Conservation (phyloP, 2,888 invertebrate species). For the Archips crataeganus region DNA sequence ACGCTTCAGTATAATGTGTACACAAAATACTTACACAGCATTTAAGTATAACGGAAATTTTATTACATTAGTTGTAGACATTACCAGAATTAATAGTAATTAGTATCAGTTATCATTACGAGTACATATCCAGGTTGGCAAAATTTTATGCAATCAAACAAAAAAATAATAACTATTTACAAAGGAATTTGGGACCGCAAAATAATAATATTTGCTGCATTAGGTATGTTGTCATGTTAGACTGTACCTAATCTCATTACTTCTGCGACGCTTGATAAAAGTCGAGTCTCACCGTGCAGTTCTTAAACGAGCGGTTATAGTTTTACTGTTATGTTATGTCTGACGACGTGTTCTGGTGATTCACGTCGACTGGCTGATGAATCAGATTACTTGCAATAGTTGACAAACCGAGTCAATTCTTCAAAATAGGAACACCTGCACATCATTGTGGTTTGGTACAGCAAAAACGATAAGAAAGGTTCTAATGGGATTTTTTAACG, state of each 20-base stretch:
- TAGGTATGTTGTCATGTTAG: too few species aligned
- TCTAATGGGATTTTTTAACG: conserved; percentile 25
- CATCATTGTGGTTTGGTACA: neutral
- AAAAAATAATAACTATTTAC: too few species aligned
- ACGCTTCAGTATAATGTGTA: neutral
- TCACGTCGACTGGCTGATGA: conserved; percentile 17
- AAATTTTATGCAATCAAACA: too few species aligned
- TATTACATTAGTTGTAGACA: too few species aligned
- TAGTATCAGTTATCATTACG: too few species aligned
- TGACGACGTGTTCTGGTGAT: conserved; percentile 4
- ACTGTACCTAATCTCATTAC: neutral
- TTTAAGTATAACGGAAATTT: too few species aligned
- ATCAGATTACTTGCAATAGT: conserved; percentile 15
- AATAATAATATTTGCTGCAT: too few species aligned
- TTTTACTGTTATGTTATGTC: neutral
- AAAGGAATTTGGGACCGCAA: too few species aligned
- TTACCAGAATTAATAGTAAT: too few species aligned
- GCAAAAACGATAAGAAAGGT: conserved; percentile 17
- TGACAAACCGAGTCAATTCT: conserved; percentile 12
- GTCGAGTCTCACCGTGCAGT: neutral
- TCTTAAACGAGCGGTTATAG: neutral
- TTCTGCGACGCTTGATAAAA: neutral
- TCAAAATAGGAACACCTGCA: conserved; percentile 15
- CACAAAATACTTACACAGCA: neutral
- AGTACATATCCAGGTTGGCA: too few species aligned